These are phyloP conservation scores for Hydropsyche tenuis DNA, from an alignment of 1,140 invertebrate species.

Conservation along the genomic window DNA sequence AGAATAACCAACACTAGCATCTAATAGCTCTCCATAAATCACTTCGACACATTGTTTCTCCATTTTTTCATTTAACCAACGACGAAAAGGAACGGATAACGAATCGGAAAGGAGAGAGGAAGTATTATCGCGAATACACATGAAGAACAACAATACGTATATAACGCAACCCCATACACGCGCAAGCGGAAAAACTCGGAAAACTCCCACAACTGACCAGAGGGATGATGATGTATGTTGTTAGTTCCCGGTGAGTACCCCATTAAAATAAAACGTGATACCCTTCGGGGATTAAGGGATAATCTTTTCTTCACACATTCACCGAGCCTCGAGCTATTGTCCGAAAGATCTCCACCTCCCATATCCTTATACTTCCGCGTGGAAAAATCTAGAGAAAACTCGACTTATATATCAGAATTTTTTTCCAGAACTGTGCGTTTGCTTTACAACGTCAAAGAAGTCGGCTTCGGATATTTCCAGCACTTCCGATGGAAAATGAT, in stretches of 20 bases:
- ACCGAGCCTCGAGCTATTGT: conserved; percentile 18
- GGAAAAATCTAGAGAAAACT: not conserved
- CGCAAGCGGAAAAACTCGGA: not conserved
- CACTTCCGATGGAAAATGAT: not conserved
- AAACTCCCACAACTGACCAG: not conserved
- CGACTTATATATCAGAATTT: not conserved
- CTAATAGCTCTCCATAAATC: too few species aligned
- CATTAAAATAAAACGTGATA: conserved; percentile 44
- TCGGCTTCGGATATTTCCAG: not conserved
- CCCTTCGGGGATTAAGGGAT: conserved; percentile 29
- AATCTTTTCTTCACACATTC: conserved; percentile 39
- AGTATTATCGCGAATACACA: too few species aligned
- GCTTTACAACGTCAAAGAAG: not conserved
- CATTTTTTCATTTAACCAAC: too few species aligned
- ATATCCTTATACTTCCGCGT: too few species aligned
- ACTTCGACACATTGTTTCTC: too few species aligned
- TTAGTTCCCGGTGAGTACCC: conserved; percentile 31
- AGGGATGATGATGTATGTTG: conserved; percentile 32
- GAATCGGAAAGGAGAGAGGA: too few species aligned
- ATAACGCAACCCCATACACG: too few species aligned
- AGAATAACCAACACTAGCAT: too few species aligned
- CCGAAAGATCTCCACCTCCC: not conserved
- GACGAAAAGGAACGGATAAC: too few species aligned
- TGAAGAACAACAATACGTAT: too few species aligned
- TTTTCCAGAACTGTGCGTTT: not conserved